Conservation (phyloP, 2,888 invertebrate genomes). For the Agonopterix arenella region DNA sequence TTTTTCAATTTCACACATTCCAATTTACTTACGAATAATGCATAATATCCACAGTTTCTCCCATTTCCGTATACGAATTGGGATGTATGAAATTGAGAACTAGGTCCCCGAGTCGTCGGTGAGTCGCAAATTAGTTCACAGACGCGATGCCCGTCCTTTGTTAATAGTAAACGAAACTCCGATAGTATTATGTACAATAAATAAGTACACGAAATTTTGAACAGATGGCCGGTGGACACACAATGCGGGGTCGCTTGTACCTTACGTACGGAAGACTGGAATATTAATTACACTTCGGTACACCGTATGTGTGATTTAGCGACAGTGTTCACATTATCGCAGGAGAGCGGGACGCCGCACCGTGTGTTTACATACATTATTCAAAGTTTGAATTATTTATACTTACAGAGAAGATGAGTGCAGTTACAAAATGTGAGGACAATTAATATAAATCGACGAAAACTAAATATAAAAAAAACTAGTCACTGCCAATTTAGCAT, state of each 20-base stretch:
- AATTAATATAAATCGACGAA: slow-evolving; percentile 12
- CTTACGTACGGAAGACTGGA: not conserved
- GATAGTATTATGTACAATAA: slow-evolving; percentile 43
- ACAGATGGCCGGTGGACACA: slow-evolving; percentile 9
- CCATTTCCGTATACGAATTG: no score
- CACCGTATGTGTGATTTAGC: no score
- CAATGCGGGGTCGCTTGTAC: not conserved
- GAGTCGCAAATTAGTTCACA: no score
- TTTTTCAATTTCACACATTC: no score
- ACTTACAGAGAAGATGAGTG: not conserved
- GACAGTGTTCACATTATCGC: no score
- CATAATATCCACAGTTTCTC: no score
- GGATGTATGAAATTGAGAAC: no score
- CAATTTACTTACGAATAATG: no score
- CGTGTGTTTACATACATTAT: slow-evolving; percentile 16
- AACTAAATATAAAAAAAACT: slow-evolving; percentile 26
- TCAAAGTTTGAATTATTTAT: slow-evolving; percentile 3
- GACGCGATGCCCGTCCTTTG: slow-evolving; percentile 17
- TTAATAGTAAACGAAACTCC: slow-evolving; percentile 13
- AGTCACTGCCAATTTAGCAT: slow-evolving; percentile 27
- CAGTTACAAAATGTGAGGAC: slow-evolving; percentile 11
- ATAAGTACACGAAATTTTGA: slow-evolving; percentile 42
- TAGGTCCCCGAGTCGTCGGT: no score
- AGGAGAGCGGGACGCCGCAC: not conserved
- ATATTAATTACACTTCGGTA: no score